phyloP scores from a whole-genome alignment of 2,113 vertebrate genomes.

The Polypterus bichir region DNA sequence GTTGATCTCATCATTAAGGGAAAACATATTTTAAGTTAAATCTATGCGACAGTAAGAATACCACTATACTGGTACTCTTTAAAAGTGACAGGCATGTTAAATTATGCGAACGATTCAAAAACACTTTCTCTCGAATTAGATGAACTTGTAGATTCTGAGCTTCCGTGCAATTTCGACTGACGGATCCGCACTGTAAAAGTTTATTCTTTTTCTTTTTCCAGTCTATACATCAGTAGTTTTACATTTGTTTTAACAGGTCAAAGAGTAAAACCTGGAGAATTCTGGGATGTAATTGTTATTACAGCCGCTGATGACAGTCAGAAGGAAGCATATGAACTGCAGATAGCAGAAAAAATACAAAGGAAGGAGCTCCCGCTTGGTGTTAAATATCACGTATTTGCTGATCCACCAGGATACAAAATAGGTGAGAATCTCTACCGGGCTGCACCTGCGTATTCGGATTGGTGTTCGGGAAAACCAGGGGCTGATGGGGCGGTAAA shows the following conservation, averaged over 20 bases:
- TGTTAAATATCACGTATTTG: slow-evolving; percentile 61
- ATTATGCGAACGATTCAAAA: no score
- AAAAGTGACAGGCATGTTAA: no score
- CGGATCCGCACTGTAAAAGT: no score
- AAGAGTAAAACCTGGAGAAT: slow-evolving; percentile 39
- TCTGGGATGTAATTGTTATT: slow-evolving; percentile 76
- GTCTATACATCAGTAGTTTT: neutral
- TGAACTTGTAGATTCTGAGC: no score
- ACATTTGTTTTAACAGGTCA: slow-evolving; percentile 36
- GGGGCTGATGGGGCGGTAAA: no score
- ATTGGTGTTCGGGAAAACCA: no score
- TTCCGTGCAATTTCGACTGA: no score
- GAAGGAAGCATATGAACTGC: slow-evolving; percentile 60
- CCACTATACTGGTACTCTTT: no score
- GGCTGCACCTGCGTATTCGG: no score
- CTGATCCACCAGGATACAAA: slow-evolving; percentile 69
- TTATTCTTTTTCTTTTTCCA: no score
- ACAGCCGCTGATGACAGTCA: slow-evolving; percentile 70
- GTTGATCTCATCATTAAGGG: neutral
- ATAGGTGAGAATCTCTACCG: slow-evolving; percentile 52
- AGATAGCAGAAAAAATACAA: slow-evolving; percentile 60
- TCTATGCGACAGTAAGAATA: neutral
- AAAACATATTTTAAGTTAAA: neutral
- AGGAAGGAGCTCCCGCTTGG: slow-evolving; percentile 62
- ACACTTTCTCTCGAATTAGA: no score